Base-by-base conservation (phyloP, 2,888 invertebrate genomes). In the Lathronympha strigana region DNA sequence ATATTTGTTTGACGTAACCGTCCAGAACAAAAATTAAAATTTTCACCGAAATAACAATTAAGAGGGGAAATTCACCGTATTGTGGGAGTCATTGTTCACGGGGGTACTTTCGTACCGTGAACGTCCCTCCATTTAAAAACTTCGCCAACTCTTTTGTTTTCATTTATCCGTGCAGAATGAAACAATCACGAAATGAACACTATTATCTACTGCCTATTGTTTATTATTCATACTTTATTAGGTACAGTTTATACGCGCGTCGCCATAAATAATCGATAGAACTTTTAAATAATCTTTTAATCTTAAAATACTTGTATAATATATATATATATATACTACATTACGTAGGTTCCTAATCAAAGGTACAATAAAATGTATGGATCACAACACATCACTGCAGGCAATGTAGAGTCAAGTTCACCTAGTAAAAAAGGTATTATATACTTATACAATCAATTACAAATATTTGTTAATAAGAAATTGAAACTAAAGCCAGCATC, bases 181-280 rank as follows among this genome's bases (percentile, higher is more conserved):
- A 66, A 63, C 51, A 58, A 58, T 43, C 58, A 58, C 21, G 23
- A 23, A 62, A 58, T 50, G 50, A 55, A 62, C 53, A 60, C 51
- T 67, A 49, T 60, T 19, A 17, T 64, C 58, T 64, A 64, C 64
- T 21, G 64, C 33, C 58, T 64, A 64, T 64, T 58, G 63, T 60
- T 57, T 64, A 53, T 62, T 55, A 54, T 67, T 33, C 55, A 51
- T 79, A 75, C 76, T 75, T 72, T 70, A 75, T 76, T 74, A 83
- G 84, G 82, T 85, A 86, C 80, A 76, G 77, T 77, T 81, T 76
- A 81, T 76, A 78, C 81, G 84, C 84, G 82, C 81, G 71, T 73
- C 76, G 77, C 67, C 68, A 72, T 73, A 75, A 67, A 75, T 68
- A 70, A 67, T 73, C 71, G 73, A 49, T 62, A 68, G 70, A 73